A percentile compares a stretch with the other conserved stretches of the same genome.
These are phyloP conservation scores for Aurelia sp. DNA, from an alignment of 30 jellyfish, hydroid and myxozoan genomes.

Conservation along the genomic window DNA sequence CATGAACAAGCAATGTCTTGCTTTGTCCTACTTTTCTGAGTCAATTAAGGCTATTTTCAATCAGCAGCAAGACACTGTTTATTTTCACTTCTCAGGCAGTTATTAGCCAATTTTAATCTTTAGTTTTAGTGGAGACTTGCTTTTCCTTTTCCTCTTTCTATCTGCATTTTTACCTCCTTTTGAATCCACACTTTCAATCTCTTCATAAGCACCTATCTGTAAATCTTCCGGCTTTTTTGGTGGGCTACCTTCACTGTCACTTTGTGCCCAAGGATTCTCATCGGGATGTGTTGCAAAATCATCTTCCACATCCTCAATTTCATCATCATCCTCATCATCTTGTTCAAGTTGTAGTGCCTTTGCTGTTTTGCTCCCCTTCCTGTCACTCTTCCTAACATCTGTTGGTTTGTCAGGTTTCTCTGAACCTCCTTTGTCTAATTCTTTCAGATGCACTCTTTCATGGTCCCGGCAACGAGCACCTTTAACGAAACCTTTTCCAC, in stretches of 20 bases:
- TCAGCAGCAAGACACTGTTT: too few species aligned
- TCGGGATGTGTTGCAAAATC: constrained; percentile 66
- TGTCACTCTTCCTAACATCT: constrained; percentile 31
- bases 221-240: constrained; percentile 68
- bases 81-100: background rate
- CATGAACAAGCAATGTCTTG: too few species aligned
- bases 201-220: constrained; percentile 74
- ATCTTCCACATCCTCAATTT: constrained; percentile 54
- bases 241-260: constrained; percentile 73
- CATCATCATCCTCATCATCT: constrained; percentile 55
- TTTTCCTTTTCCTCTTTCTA: constrained; percentile 55
- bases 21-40: too few species aligned
- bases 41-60: too few species aligned
- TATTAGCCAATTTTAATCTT: constrained; percentile 57
- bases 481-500: constrained; percentile 70
- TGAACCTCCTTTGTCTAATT: constrained; percentile 56
- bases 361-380: constrained; percentile 24
- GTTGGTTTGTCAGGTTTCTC: constrained; percentile 39
- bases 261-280: constrained; percentile 79
- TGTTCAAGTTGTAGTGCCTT: constrained; percentile 45
- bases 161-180: constrained; percentile 47
- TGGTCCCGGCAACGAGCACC: constrained; percentile 79
- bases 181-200: constrained; percentile 45
- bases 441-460: constrained; percentile 67
- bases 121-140: constrained; percentile 58